These are phyloP conservation scores for Nycteola revayana DNA, from an alignment of 2,888 invertebrate genomes.

Conservation along the genomic window DNA sequence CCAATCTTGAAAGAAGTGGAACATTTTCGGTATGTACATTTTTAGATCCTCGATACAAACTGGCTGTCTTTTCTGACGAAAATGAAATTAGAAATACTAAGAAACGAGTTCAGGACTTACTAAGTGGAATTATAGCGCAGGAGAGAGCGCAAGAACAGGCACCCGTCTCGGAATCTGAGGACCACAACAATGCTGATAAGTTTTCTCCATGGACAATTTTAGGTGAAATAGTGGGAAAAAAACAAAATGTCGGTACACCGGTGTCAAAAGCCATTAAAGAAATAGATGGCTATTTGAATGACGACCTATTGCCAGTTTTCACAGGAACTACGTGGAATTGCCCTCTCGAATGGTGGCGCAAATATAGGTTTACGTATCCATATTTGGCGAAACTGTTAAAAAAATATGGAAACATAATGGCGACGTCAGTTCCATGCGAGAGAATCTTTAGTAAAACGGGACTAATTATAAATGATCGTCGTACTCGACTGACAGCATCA, in stretches of 20 bases:
- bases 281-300: too few relatives aligned
- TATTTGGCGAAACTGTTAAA: not conserved
- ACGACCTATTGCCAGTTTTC: too few relatives aligned
- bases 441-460: too few relatives aligned
- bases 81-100: slow-evolving; percentile 1
- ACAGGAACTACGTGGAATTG: not conserved
- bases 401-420: not conserved
- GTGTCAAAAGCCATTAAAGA: too few relatives aligned
- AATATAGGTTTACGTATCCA: not conserved
- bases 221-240: slow-evolving; percentile 3
- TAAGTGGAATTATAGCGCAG: slow-evolving; percentile 2
- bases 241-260: too few relatives aligned
- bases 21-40: slow-evolving; percentile 7
- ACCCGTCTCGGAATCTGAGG: not conserved
- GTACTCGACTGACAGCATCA: too few relatives aligned
- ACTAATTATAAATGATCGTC: too few relatives aligned
- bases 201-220: slow-evolving; percentile 9
- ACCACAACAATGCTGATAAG: not conserved
- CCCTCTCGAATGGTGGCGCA: not conserved
- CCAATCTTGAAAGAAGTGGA: not conserved
- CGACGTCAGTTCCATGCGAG: too few relatives aligned
- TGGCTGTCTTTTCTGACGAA: slow-evolving; percentile 1
- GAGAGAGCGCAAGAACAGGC: slow-evolving; percentile 5
- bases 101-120: slow-evolving; percentile 2
- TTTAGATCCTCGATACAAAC: slow-evolving; percentile 7